These are phyloP conservation scores for Liposcelis brunnea DNA, from an alignment of 2,888 invertebrate genomes.

Conservation along the genomic window DNA sequence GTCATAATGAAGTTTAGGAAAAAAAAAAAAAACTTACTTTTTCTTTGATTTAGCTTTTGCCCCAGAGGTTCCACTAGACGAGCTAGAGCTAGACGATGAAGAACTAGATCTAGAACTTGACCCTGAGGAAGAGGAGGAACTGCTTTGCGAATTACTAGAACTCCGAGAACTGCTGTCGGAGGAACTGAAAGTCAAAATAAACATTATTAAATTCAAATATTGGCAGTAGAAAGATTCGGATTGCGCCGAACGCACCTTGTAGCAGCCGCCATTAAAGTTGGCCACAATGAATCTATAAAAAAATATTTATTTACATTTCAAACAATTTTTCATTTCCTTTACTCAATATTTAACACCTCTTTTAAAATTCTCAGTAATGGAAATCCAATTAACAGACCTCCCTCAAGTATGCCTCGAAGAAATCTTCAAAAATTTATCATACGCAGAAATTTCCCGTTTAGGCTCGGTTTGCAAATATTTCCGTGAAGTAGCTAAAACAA, in stretches of 20 bases:
- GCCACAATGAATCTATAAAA: neutral
- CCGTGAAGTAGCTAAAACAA: no score
- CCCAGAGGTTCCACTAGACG: constrained; percentile 36
- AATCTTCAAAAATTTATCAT: no score
- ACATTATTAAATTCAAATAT: no score
- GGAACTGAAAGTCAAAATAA: constrained; percentile 23
- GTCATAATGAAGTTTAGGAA: neutral
- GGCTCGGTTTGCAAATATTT: no score
- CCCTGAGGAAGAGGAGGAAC: constrained; percentile 31
- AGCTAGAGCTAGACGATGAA: constrained; percentile 57
- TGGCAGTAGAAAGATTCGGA: no score
- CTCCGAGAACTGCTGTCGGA: constrained; percentile 58
- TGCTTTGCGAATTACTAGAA: constrained; percentile 28
- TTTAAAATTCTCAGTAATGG: neutral
- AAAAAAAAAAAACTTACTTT: constrained; percentile 30
- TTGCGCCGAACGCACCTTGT: no score
- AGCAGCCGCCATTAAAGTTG: no score
- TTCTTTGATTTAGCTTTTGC: constrained; percentile 45
- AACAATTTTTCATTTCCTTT: no score
- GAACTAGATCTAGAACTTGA: constrained; percentile 64
- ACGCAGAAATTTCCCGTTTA: no score
- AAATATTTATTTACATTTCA: constrained; percentile 1
- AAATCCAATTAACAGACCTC: no score
- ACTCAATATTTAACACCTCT: neutral
- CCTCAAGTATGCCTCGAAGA: no score